Evolutionary conservation across 2,113 vertebrate species (phyloP), one percentile per base, ranked within the genome.

Genomic region (Paratilapia polleni): DNA sequence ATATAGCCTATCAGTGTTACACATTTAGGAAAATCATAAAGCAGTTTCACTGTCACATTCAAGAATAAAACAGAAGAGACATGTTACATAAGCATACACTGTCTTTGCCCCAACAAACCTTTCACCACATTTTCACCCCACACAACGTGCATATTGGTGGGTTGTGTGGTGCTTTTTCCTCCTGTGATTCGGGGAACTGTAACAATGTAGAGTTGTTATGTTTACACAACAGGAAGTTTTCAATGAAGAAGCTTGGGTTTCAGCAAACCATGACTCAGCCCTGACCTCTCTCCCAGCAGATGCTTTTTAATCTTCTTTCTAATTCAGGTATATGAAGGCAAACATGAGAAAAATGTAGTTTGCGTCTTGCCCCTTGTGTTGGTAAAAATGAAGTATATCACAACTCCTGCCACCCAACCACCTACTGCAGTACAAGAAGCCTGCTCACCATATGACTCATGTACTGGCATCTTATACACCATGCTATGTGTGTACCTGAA

Each of bases 371-470:
- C 70, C 11, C 10, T 31, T 28, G 41, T 74, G 31, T 52, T 26
- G 8, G 19, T 34, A 66, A 62, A 63, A 73, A 68, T 87, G 6
- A 68, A 36, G 34, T 58, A 64, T 19, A 82, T 66, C 2, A 58
- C 4, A 22, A 22, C 14, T 31, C 20, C 14, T 57, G 13, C 34
- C 26, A 38, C 3, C 24, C 22, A 75, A 28, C 54, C 43, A 56
- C 52, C 73, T n/a, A 28, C 52, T 54, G 78, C 52, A 36, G 47
- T 8, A 36, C 22, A 6, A 56, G 15, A 54, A 52, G 26, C 75
- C 56, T 54, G 38, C 43, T 85, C 83, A 62, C 80, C 22, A 56
- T 66, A 68, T 66, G 87, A 75, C 34, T 63, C 4, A 60, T 74
- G 73, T 70, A 12, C 31, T 52, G 5, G 12, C 62, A 34, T 81